These are phyloP conservation scores for Ophion ventricosus DNA, from an alignment of 2,888 invertebrate species.

Conservation along the genomic window DNA sequence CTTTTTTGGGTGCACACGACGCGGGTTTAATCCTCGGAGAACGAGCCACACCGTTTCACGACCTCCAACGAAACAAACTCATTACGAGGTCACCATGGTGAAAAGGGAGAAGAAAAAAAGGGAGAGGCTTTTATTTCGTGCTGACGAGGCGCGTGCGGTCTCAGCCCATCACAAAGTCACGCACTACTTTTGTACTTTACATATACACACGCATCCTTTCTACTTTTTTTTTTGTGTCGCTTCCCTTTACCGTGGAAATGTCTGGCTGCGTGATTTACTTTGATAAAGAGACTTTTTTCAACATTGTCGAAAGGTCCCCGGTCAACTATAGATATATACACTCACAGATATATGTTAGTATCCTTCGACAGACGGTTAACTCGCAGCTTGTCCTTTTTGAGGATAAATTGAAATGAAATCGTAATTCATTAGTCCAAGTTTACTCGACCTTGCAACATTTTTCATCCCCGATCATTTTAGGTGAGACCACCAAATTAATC, in stretches of 20 bases:
- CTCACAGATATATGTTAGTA: not conserved
- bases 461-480: constrained; percentile 27
- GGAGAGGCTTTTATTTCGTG: constrained; percentile 48
- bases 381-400: constrained; percentile 7
- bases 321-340: not conserved
- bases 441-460: constrained; percentile 26
- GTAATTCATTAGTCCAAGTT: constrained; percentile 62
- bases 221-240: not conserved
- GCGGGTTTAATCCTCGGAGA: constrained; percentile 10
- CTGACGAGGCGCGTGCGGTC: constrained; percentile 48
- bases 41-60: constrained; percentile 13
- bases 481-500: constrained; percentile 65
- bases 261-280: constrained; percentile 21
- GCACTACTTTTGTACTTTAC: constrained; percentile 31
- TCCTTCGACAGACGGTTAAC: not conserved
- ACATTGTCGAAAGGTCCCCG: not conserved
- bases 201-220: not conserved
- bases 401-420: constrained; percentile 61
- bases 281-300: constrained; percentile 16
- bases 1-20: constrained; percentile 2
- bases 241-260: not conserved
- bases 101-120: constrained; percentile 20
- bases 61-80: constrained; percentile 51
- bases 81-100: constrained; percentile 55
- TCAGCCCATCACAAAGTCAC: constrained; percentile 46